Conservation (phyloP, 2,888 invertebrate species). For the Diachrysia chrysitis region DNA sequence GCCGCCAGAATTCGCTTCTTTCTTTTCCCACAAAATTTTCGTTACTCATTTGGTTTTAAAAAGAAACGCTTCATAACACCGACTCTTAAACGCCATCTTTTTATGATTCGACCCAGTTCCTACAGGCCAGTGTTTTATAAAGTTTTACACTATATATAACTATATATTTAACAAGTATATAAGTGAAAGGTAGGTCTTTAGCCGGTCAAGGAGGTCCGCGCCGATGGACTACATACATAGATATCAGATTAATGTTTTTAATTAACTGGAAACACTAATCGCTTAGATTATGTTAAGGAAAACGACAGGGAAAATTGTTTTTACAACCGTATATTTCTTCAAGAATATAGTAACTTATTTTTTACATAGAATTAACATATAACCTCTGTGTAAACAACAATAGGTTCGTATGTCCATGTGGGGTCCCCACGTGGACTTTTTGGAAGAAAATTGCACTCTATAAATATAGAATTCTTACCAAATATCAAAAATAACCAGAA, state of each 20-base stretch:
- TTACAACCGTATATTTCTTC: background rate
- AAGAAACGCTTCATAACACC: background rate
- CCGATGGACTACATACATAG: conserved; percentile 68
- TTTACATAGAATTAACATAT: no score
- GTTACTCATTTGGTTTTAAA: background rate
- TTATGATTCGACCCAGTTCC: conserved; percentile 24
- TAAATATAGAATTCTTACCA: no score
- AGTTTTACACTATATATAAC: conserved; percentile 47
- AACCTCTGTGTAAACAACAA: no score
- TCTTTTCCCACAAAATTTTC: no score
- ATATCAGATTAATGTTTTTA: conserved; percentile 47
- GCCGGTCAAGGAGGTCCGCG: conserved; percentile 82
- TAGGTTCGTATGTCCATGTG: no score
- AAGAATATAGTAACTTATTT: background rate
- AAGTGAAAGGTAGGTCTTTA: conserved; percentile 77
- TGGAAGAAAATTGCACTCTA: no score
- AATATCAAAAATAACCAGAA: no score
- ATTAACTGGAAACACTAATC: conserved; percentile 16
- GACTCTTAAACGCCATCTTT: conserved; percentile 24
- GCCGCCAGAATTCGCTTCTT: no score
- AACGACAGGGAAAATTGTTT: conserved; percentile 12
- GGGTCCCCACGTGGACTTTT: no score
- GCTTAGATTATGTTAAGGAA: conserved; percentile 34
- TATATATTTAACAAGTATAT: conserved; percentile 43
- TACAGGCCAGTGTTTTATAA: conserved; percentile 27